Conservation (phyloP, 2,888 invertebrate genomes). For the Agriopis marginaria region DNA sequence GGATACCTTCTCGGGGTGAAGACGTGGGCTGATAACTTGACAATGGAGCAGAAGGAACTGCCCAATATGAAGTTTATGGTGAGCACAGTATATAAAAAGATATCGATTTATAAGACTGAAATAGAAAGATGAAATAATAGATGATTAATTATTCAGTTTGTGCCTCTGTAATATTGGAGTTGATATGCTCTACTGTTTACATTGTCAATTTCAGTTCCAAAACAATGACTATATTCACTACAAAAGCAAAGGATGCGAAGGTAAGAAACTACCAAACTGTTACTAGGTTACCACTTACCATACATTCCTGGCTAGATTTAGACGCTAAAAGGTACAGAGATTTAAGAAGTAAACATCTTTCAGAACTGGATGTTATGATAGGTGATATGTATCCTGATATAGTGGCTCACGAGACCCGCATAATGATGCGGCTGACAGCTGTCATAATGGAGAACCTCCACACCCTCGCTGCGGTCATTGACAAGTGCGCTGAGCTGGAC, state of each 20-base stretch:
- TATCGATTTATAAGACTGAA: background rate
- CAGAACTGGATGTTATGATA: slow-evolving; percentile 91
- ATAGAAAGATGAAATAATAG: background rate
- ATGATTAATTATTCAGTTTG: too few relatives aligned
- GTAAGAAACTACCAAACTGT: slow-evolving; percentile 58
- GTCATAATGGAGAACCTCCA: slow-evolving; percentile 87
- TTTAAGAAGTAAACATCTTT: background rate
- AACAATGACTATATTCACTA: slow-evolving; percentile 89
- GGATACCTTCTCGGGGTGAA: slow-evolving; percentile 93
- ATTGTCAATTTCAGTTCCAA: slow-evolving; percentile 82
- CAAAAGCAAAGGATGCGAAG: slow-evolving; percentile 89
- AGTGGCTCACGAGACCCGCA: slow-evolving; percentile 91
- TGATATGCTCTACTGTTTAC: background rate
- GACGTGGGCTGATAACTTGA: slow-evolving; percentile 86
- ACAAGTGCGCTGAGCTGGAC: slow-evolving; percentile 89
- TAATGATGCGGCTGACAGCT: slow-evolving; percentile 89
- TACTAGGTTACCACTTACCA: background rate
- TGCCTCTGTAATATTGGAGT: background rate
- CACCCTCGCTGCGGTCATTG: slow-evolving; percentile 84
- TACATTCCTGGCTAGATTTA: background rate
- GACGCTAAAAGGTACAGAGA: too few relatives aligned
- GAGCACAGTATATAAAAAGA: slow-evolving; percentile 36
- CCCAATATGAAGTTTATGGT: slow-evolving; percentile 91
- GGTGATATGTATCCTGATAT: slow-evolving; percentile 94
- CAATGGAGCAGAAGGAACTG: slow-evolving; percentile 85